Base-by-base conservation (phyloP, 2,888 invertebrate genomes). In the Pseudoips prasinana region DNA sequence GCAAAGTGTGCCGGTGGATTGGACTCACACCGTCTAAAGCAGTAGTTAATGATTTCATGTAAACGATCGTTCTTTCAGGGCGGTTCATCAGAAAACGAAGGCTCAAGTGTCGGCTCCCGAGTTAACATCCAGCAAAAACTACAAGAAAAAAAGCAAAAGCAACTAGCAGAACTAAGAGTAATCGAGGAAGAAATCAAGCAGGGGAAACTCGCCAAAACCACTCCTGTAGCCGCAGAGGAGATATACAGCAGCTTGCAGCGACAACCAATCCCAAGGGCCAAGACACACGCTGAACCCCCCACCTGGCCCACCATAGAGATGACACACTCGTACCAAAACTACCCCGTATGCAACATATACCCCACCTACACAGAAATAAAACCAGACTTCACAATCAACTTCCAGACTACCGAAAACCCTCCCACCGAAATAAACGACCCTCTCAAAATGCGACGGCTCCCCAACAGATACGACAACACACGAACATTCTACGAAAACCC, bases 141-240 rank as follows among this genome's bases (percentile, higher is more conserved):
- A 0, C 94, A 95, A 65, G 96, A 96, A 69, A 96, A 96, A 69
- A 96, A 96, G 60, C 94, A 95, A 61, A 95, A 96, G 48, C 96
- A 96, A 63, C 81, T 96, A 14, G 95, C 95, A 0, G 96, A 96
- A 68, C 75, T 96, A 18, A 90, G 94, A 41, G 95, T 88, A 10
- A 88, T 88, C 31, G 95, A 96, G 63, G 96, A 96, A 64, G 96
- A 96, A 74, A 96, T 96, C 32, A 95, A 95, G 59, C 94, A 95
- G 54, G 95, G 95, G 0, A 96, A 96, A 70, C 80, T 94, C 0
- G 93, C 86, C 46, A 77, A 91, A 63, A 90, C 91, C 34, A 80
- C 87, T 0, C 86, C 88, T 0, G 82, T 88, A 0, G 86, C 89
- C 1, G 90, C 85, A 0, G 90, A 90, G n/a, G 90, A 91, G 40